Evolutionary conservation across 2,113 vertebrate genomes (phyloP), one percentile per base, ranked within the genome.

Genomic region (Ammospiza nelsoni): DNA sequence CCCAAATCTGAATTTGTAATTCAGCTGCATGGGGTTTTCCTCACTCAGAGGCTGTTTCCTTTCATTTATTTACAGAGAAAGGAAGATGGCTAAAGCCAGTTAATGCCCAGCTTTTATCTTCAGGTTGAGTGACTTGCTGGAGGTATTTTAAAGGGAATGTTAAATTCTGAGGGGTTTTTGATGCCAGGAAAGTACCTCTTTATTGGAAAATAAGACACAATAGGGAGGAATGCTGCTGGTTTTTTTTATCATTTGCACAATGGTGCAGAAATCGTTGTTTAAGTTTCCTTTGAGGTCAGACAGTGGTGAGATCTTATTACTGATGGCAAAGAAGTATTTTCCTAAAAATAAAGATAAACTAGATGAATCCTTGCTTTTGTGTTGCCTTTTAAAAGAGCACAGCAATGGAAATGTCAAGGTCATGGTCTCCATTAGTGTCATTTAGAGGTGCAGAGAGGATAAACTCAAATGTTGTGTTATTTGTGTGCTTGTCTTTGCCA

Each of bases 351-450:
- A 71, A 89, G 62, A 76, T 72, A 81, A 90, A 74, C 77, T 16
- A 11, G 44, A 74, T 90, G 84, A 90, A 91, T 91, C 61, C 18
- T 35, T 68, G 69, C 92, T 88, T 81, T 94, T 87, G 92, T 96
- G 57, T 69, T 90, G 61, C 21, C 85, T 85, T 90, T 57, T 59
- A 78, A 87, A 95, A 63, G 74, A 80, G 71, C 72, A 18, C 61
- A 61, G 37, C 75, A 76, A 92, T 90, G 65, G 89, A 92, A 95
- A 73, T 69, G 74, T 33, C 55, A 72, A 84, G 90, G 90, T 89
- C 93, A 78, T 33, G 29, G 79, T 90, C 94, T 73, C n/a, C 91
- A 91, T 97, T 93, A 90, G 77, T 93, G 72, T 75, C 90, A 92
- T 93, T 95, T 92, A 93, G 82, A 77, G 68, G 68, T 61, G 73